These are phyloP conservation scores for Polyommatus icarus DNA, from an alignment of 2,888 invertebrate genomes.

Conservation along the genomic window DNA sequence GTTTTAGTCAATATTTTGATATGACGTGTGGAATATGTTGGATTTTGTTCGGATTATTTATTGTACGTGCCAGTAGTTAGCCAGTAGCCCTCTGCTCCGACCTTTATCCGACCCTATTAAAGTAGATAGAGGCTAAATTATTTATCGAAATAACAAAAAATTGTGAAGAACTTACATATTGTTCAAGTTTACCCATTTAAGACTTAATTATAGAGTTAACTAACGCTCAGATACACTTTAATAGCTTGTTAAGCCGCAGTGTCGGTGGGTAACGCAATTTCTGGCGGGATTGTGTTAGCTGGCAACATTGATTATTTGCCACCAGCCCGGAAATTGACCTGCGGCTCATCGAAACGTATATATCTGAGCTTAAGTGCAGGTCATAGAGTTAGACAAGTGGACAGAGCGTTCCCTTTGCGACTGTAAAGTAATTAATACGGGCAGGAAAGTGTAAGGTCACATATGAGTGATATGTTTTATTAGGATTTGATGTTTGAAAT, in stretches of 20 bases:
- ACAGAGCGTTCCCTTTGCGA: background rate
- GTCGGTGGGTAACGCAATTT: slow-evolving; percentile 2
- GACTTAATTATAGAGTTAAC: background rate
- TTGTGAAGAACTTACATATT: background rate
- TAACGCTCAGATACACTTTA: slow-evolving; percentile 1
- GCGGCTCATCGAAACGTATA: background rate
- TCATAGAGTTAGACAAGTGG: background rate
- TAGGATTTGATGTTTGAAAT: too few relatives aligned
- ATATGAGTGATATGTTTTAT: too few relatives aligned
- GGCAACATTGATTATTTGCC: slow-evolving; percentile 14
- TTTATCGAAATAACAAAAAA: background rate
- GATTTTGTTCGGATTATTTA: too few relatives aligned
- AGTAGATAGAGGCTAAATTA: too few relatives aligned
- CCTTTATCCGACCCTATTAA: too few relatives aligned
- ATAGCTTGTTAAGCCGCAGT: slow-evolving; percentile 1
- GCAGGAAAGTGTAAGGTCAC: background rate
- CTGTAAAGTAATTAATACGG: background rate
- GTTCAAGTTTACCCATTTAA: background rate
- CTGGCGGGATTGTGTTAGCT: background rate
- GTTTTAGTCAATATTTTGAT: too few relatives aligned
- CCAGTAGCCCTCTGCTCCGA: too few relatives aligned
- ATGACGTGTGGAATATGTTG: too few relatives aligned
- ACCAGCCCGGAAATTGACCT: slow-evolving; percentile 12
- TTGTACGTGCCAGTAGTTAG: too few relatives aligned
- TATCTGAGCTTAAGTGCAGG: background rate